Evolutionary conservation across 2,888 invertebrate genomes (phyloP).

Genomic region (Dioctria linearis): DNA sequence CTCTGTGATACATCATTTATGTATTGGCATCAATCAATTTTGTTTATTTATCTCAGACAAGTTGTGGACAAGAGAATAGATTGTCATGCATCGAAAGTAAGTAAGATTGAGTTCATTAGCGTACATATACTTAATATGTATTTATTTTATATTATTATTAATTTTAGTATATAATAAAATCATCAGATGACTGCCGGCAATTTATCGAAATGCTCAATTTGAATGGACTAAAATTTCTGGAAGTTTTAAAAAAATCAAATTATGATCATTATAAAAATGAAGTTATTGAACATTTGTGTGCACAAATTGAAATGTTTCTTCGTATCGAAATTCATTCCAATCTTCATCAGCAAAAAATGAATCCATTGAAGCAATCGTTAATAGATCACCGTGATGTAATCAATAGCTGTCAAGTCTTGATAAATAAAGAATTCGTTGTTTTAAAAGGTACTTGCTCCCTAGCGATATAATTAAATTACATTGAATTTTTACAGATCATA

Average conservation of each 20-base stretch:
- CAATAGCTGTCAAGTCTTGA: constrained; percentile 73
- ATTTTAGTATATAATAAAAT: constrained; percentile 72
- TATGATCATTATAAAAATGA: constrained; percentile 72
- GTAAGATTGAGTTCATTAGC: background rate
- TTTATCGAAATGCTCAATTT: constrained; percentile 59
- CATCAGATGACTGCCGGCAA: constrained; percentile 70
- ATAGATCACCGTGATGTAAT: constrained; percentile 79
- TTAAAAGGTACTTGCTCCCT: constrained; percentile 73
- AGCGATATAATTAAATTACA: constrained; percentile 54
- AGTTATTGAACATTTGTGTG: constrained; percentile 82
- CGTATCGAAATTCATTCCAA: constrained; percentile 94
- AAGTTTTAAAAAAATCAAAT: constrained; percentile 64
- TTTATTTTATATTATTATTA: background rate
- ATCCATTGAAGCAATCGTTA: constrained; percentile 78
- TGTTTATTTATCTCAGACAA: constrained; percentile 84
- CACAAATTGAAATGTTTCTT: constrained; percentile 92
- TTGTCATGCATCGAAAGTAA: constrained; percentile 69
- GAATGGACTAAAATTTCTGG: constrained; percentile 62
- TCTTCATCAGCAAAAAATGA: constrained; percentile 81
- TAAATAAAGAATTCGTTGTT: constrained; percentile 75
- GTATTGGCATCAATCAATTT: constrained; percentile 85
- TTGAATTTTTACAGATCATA: constrained; percentile 67
- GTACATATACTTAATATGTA: too few relatives aligned
- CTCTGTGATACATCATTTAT: constrained; percentile 84
- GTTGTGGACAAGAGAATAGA: constrained; percentile 79